phyloP scores from a whole-genome alignment of 2,113 vertebrate genomes.

The Grus americana region DNA sequence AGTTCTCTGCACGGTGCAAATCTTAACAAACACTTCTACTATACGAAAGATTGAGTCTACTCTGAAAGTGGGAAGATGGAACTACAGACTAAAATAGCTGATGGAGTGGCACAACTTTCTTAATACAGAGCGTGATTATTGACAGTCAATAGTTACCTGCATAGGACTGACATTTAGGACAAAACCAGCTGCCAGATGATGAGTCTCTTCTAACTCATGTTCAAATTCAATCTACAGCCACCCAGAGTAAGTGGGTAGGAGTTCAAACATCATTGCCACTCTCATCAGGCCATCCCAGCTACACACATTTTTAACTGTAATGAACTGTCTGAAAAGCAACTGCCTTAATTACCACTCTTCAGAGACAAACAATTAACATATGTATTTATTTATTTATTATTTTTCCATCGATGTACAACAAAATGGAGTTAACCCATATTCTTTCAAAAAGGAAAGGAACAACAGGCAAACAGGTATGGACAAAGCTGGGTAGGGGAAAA shows the following conservation, averaged over 20 bases:
- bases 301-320: background rate
- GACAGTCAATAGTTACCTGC: background rate
- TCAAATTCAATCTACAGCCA: background rate
- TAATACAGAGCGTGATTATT: background rate
- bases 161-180: background rate
- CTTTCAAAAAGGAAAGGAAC: background rate
- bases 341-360: background rate
- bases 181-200: background rate
- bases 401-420: background rate
- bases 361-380: background rate
- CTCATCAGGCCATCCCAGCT: background rate
- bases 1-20: background rate
- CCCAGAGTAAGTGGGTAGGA: background rate
- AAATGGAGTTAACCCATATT: background rate
- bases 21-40: background rate
- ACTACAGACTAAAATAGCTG: background rate
- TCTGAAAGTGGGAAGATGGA: background rate
- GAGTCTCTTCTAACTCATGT: background rate
- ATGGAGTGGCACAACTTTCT: background rate
- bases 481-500: background rate
- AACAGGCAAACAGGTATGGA: background rate
- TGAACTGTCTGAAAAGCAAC: background rate
- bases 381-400: background rate
- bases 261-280: background rate
- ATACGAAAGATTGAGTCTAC: fast-evolving